Evolutionary conservation across 2,113 vertebrate genomes (phyloP).

Genomic region (Dasypus novemcinctus): DNA sequence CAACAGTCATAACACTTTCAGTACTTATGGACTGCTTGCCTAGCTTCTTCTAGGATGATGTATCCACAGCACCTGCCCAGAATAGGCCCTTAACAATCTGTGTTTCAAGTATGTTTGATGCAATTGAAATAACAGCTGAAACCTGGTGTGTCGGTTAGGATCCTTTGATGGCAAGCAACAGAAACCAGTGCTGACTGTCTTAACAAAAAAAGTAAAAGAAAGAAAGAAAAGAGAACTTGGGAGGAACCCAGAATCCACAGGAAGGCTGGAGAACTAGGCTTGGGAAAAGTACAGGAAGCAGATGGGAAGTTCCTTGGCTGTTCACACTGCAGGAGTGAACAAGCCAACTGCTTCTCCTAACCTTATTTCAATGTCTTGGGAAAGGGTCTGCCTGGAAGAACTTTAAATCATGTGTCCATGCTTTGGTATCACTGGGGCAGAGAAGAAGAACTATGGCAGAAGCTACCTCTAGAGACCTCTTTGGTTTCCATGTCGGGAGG

Average conservation of each 20-base stretch:
- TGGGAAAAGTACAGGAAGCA: not conserved
- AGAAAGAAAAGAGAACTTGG: not conserved
- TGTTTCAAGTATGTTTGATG: not conserved
- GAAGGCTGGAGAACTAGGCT: not conserved
- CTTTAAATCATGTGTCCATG: not conserved
- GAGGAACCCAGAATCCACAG: not conserved
- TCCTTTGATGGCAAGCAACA: not conserved
- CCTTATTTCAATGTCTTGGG: not conserved
- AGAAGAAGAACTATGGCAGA: not conserved
- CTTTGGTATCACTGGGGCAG: not conserved
- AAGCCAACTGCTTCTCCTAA: not conserved
- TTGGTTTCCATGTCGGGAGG: not conserved
- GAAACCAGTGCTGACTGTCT: not conserved
- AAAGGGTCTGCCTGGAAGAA: not conserved
- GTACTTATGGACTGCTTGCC: not conserved
- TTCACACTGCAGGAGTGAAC: accelerated
- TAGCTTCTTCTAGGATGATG: not conserved
- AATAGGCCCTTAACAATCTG: not conserved
- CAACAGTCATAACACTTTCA: not conserved
- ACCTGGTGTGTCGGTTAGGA: not conserved
- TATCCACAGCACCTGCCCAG: not conserved
- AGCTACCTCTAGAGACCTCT: not conserved
- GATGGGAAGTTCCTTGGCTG: not conserved
- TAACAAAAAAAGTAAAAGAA: not conserved
- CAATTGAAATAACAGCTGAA: not conserved